phyloP scores from a whole-genome alignment of 1,140 invertebrate genomes.

The Zelostemma sp. region DNA sequence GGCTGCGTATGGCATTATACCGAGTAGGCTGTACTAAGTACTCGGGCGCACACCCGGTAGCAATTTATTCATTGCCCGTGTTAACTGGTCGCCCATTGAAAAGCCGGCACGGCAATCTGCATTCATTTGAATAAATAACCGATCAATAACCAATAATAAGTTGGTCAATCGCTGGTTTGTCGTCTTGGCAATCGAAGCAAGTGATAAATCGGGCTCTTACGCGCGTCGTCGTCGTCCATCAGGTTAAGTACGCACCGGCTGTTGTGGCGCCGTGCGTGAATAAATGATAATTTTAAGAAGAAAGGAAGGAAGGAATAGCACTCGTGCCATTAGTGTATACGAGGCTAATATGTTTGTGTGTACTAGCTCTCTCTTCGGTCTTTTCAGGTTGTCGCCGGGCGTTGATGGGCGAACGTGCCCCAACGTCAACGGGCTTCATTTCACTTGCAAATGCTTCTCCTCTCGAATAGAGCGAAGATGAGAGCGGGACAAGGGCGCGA shows the following conservation, averaged over 20 bases:
- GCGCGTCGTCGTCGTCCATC: background rate
- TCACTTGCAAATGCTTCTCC: conserved; percentile 60
- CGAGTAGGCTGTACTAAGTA: conserved; percentile 58
- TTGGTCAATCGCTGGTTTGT: conserved; percentile 66
- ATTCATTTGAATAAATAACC: conserved; percentile 72
- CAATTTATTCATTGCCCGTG: conserved; percentile 70
- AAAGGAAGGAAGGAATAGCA: background rate
- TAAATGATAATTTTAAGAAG: conserved; percentile 18
- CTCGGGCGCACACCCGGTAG: conserved; percentile 65
- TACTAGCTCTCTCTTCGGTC: conserved; percentile 10
- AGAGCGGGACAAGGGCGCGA: conserved; percentile 15
- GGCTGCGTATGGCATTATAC: too few species aligned
- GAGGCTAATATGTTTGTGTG: conserved; percentile 14
- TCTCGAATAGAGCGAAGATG: conserved; percentile 7
- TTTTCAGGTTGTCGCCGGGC: conserved; percentile 18
- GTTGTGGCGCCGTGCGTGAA: background rate
- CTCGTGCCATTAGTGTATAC: conserved; percentile 7
- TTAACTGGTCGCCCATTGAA: conserved; percentile 68
- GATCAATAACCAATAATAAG: conserved; percentile 71
- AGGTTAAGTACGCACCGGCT: too few species aligned
- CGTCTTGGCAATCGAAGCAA: conserved; percentile 60
- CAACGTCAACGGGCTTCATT: conserved; percentile 53
- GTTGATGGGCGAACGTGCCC: conserved; percentile 46
- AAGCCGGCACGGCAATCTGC: conserved; percentile 68
- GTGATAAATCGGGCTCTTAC: conserved; percentile 49